A percentile compares a stretch with the other conserved stretches of the same genome.
Evolutionary conservation across 2,797 vertebrate species (phyloP).

Genomic region (Loris lydekkerianus): DNA sequence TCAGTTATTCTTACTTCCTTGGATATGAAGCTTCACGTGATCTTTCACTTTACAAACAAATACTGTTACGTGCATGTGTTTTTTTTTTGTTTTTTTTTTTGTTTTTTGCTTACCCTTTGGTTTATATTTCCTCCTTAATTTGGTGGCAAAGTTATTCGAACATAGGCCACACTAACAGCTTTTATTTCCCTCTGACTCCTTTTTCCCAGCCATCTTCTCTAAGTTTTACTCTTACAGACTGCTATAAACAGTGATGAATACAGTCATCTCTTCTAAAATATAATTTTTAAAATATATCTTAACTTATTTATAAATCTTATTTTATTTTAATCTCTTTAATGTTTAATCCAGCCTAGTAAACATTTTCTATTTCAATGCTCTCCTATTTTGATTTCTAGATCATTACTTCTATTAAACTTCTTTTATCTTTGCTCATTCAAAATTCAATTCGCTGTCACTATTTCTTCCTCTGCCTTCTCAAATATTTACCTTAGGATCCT

Average conservation of each 20-base stretch:
- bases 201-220: not conserved
- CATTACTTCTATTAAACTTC: not conserved
- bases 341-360: not conserved
- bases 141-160: not conserved
- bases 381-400: not conserved
- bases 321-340: not conserved
- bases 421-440: slow-evolving; percentile 10
- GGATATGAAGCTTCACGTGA: not conserved
- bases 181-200: not conserved
- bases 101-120: not conserved
- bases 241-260: not conserved
- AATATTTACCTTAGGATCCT: not conserved
- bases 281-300: not conserved
- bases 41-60: not conserved
- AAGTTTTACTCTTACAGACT: not conserved
- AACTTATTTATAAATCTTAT: not conserved
- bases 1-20: not conserved
- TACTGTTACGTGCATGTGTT: no score
- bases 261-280: not conserved
- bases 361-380: not conserved
- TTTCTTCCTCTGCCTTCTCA: not conserved
- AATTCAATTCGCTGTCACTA: not conserved
- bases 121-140: not conserved
- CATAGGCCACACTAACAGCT: not conserved
- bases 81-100: not conserved